Evolutionary conservation across 2,888 invertebrate species (phyloP).

Genomic region (Subacronicta megacephala): DNA sequence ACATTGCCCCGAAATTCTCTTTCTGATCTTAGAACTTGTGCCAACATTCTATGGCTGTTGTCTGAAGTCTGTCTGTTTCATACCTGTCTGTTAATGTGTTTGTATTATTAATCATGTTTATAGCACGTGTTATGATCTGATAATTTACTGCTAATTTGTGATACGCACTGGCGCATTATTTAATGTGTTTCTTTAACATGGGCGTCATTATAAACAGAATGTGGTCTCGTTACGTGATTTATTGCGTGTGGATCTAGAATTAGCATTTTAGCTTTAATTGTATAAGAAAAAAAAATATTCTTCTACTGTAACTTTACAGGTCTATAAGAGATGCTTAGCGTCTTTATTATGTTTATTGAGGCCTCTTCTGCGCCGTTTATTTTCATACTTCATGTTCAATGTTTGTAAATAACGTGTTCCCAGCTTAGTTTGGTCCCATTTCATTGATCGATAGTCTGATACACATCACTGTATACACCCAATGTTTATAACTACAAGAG

Average conservation of each 20-base stretch:
- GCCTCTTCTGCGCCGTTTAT: conserved; percentile 8
- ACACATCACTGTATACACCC: conserved; percentile 31
- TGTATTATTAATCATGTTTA: conserved; percentile 30
- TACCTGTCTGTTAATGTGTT: conserved; percentile 19
- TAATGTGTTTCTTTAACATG: background rate
- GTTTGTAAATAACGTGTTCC: conserved; percentile 69
- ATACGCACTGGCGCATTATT: conserved; percentile 1
- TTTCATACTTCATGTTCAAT: conserved; percentile 54
- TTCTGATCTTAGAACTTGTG: conserved; percentile 29
- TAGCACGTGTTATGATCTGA: conserved; percentile 21
- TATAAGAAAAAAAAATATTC: too few relatives aligned
- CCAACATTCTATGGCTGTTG: conserved; percentile 38
- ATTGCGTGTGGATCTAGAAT: conserved; percentile 9
- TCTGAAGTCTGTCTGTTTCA: conserved; percentile 32
- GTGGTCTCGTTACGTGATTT: conserved; percentile 6
- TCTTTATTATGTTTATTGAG: conserved; percentile 5
- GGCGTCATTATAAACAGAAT: background rate
- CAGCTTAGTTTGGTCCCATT: conserved; percentile 66
- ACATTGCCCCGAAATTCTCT: conserved; percentile 49
- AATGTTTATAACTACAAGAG: conserved; percentile 30
- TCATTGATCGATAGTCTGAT: conserved; percentile 59
- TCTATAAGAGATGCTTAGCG: background rate
- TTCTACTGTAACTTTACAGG: background rate
- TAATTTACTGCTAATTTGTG: conserved; percentile 16
- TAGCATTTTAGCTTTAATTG: conserved; percentile 12